phyloP scores from a whole-genome alignment of 2,113 vertebrate genomes.

The Sturnus vulgaris region DNA sequence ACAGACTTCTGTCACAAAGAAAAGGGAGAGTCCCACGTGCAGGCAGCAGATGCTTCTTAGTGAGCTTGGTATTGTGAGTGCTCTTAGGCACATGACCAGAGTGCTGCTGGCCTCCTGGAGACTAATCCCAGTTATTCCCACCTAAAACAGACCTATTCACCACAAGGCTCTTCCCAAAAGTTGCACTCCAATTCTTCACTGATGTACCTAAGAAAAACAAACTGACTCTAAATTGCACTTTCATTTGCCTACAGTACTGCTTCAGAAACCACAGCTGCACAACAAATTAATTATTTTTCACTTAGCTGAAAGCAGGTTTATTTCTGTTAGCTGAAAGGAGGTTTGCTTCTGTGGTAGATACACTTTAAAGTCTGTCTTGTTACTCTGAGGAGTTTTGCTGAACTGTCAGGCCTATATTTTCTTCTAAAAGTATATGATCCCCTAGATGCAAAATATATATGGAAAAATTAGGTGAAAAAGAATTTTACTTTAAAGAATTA shows the following conservation, averaged over 20 bases:
- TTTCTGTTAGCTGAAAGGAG: neutral
- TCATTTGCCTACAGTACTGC: neutral
- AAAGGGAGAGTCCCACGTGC: slow-evolving; percentile 12
- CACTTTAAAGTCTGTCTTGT: neutral
- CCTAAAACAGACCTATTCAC: neutral
- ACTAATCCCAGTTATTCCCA: neutral
- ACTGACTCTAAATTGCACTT: neutral
- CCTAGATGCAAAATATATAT: neutral
- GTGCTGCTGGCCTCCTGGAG: neutral
- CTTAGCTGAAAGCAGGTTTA: neutral
- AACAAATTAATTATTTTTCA: slow-evolving; percentile 1
- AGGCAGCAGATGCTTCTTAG: slow-evolving; percentile 27
- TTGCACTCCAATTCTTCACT: neutral
- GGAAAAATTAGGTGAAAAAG: neutral
- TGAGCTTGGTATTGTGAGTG: neutral
- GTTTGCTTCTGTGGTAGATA: neutral
- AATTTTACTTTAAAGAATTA: neutral
- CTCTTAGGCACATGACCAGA: neutral
- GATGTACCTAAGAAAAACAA: neutral
- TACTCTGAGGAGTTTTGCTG: neutral
- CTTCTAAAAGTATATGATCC: neutral
- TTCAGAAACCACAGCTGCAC: neutral
- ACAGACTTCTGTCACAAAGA: slow-evolving; percentile 35
- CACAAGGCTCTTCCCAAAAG: neutral
- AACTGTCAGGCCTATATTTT: neutral